Evolutionary conservation across 2,797 vertebrate genomes (phyloP).

Genomic region (Dendrocincla tyrannina): DNA sequence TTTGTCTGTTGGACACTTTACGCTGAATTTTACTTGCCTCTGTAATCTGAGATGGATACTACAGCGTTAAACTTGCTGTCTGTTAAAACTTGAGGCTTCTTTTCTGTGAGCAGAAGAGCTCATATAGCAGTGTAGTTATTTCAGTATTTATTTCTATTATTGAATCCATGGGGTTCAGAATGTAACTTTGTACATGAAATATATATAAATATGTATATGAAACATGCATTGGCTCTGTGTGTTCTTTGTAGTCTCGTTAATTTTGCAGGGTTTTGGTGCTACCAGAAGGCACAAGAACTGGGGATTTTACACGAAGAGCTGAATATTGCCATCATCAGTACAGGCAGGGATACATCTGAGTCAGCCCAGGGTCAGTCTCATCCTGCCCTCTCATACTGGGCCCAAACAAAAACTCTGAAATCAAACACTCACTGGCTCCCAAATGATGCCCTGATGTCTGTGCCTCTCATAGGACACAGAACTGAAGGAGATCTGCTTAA

Average conservation of each 20-base stretch:
- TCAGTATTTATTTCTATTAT: conserved; percentile 99
- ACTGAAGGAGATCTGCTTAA: not conserved
- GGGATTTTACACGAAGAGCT: not conserved
- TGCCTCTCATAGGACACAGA: no score
- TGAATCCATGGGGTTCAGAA: conserved; percentile 94
- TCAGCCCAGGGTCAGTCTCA: accelerated
- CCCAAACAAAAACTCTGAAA: not conserved
- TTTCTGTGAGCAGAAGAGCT: conserved; percentile 78
- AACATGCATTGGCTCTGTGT: conserved; percentile 72
- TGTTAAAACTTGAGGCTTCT: conserved; percentile 77
- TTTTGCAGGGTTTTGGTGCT: not conserved
- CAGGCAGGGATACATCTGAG: no score
- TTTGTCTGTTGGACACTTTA: conserved; percentile 78
- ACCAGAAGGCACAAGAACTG: not conserved
- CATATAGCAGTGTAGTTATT: conserved; percentile 86
- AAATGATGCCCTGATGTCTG: not conserved
- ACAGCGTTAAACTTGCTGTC: conserved; percentile 78
- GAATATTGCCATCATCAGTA: not conserved
- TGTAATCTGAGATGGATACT: conserved; percentile 77
- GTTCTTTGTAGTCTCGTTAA: conserved; percentile 52
- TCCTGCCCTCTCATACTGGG: not conserved
- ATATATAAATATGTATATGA: conserved; percentile 93
- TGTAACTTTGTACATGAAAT: conserved; percentile 99
- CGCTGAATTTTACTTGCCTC: conserved; percentile 81
- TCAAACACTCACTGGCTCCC: not conserved